Evolutionary conservation across 2,888 invertebrate species (phyloP).

Genomic region (Pollenia griseotomentosa): DNA sequence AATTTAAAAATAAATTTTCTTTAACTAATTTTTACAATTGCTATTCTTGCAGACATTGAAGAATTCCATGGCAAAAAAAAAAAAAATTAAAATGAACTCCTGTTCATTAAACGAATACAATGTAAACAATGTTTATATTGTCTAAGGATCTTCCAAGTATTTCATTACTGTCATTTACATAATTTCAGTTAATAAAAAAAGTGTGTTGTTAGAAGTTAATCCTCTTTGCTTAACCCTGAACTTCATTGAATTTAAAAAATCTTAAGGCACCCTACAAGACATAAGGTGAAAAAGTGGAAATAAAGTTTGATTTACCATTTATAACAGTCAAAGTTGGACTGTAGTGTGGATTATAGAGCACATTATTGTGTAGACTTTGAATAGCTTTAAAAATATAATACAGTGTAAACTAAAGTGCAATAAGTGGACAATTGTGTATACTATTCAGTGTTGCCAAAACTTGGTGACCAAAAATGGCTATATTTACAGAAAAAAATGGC

Average conservation of each 20-base stretch:
- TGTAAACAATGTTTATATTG: neutral
- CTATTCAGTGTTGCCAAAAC: too few species aligned
- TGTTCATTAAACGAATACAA: neutral
- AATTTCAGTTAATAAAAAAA: constrained; percentile 13
- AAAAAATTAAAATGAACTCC: neutral
- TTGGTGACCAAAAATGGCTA: too few species aligned
- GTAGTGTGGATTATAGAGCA: neutral
- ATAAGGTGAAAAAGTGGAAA: neutral
- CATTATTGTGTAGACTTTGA: too few species aligned
- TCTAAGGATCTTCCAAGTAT: constrained; percentile 6
- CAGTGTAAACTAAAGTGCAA: too few species aligned
- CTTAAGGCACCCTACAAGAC: constrained; percentile 13
- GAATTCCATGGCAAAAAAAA: too few species aligned
- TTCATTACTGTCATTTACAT: constrained; percentile 28
- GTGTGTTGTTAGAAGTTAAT: constrained; percentile 14
- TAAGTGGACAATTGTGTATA: too few species aligned
- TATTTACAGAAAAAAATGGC: too few species aligned
- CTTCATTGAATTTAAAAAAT: constrained; percentile 30
- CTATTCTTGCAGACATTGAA: too few species aligned
- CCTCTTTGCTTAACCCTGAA: constrained; percentile 42
- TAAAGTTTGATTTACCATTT: neutral
- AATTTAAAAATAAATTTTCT: too few species aligned
- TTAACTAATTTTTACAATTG: too few species aligned
- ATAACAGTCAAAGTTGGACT: neutral
- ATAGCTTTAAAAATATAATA: too few species aligned